These are phyloP conservation scores for Drosophila watanabei DNA, from an alignment of 1,140 invertebrate genomes.

Conservation along the genomic window DNA sequence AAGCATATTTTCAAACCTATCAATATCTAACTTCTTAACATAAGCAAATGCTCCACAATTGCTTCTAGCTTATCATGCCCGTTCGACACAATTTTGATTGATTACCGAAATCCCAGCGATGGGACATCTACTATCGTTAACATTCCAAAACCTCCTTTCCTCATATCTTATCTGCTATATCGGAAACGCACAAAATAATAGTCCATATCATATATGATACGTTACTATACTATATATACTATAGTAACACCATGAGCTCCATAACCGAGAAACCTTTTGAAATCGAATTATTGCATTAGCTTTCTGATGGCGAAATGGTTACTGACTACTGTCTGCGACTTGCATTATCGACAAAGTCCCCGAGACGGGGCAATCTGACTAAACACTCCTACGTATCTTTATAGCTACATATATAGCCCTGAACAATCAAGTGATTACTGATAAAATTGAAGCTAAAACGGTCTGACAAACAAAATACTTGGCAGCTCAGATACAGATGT, in stretches of 20 bases:
- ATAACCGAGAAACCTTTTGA: slow-evolving; percentile 34
- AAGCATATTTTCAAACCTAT: background rate
- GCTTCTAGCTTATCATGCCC: slow-evolving; percentile 11
- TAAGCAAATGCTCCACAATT: background rate
- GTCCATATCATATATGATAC: slow-evolving; percentile 5
- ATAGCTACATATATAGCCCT: slow-evolving; percentile 33
- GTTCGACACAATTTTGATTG: slow-evolving; percentile 37
- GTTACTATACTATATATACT: background rate
- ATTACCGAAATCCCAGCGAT: slow-evolving; percentile 34
- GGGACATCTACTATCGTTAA: slow-evolving; percentile 11
- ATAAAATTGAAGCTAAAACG: slow-evolving; percentile 43
- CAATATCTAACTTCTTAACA: background rate
- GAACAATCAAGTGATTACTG: slow-evolving; percentile 58
- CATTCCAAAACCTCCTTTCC: slow-evolving; percentile 29
- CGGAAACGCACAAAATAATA: slow-evolving; percentile 10
- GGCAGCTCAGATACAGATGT: slow-evolving; percentile 16
- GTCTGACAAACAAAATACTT: slow-evolving; percentile 46
- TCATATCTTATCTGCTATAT: slow-evolving; percentile 42
- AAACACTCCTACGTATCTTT: slow-evolving; percentile 30
- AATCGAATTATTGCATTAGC: slow-evolving; percentile 18
- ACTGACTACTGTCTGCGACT: slow-evolving; percentile 23
- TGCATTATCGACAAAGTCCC: slow-evolving; percentile 41
- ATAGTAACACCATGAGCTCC: slow-evolving; percentile 1
- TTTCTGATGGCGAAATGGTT: background rate
- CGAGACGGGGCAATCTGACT: slow-evolving; percentile 15